phyloP scores from a whole-genome alignment of 2,797 vertebrate species.

The Protosalanx chinensis region DNA sequence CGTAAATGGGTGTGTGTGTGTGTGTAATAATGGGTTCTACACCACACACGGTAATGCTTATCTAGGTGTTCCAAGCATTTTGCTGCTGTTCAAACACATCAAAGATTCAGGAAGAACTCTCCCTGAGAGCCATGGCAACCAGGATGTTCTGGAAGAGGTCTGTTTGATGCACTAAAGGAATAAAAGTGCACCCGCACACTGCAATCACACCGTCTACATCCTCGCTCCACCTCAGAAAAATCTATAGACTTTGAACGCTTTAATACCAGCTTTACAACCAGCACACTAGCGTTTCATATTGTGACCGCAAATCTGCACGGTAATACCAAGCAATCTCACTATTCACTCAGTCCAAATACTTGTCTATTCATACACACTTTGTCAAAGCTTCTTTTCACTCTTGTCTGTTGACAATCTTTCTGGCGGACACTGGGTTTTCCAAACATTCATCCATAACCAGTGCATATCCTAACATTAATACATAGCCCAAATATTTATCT shows the following conservation, averaged over 20 bases:
- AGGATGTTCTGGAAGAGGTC: too few species aligned
- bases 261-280: too few species aligned
- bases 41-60: not conserved
- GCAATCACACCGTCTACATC: not conserved
- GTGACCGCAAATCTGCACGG: too few species aligned
- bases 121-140: too few species aligned
- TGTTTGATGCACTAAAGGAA: too few species aligned
- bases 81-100: not conserved
- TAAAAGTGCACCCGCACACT: not conserved
- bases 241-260: not conserved
- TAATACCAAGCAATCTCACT: too few species aligned
- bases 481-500: not conserved
- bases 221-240: not conserved
- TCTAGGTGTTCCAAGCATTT: not conserved
- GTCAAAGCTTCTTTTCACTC: not conserved
- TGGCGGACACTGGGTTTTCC: too few species aligned
- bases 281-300: too few species aligned
- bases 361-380: too few species aligned
- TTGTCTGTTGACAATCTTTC: too few species aligned
- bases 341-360: too few species aligned
- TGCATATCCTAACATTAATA: not conserved
- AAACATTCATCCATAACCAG: too few species aligned
- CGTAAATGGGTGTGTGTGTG: not conserved
- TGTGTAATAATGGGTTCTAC: not conserved
- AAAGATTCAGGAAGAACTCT: not conserved